Evolutionary conservation across 1,140 invertebrate genomes (phyloP).

Genomic region (Procambarus virginalis): DNA sequence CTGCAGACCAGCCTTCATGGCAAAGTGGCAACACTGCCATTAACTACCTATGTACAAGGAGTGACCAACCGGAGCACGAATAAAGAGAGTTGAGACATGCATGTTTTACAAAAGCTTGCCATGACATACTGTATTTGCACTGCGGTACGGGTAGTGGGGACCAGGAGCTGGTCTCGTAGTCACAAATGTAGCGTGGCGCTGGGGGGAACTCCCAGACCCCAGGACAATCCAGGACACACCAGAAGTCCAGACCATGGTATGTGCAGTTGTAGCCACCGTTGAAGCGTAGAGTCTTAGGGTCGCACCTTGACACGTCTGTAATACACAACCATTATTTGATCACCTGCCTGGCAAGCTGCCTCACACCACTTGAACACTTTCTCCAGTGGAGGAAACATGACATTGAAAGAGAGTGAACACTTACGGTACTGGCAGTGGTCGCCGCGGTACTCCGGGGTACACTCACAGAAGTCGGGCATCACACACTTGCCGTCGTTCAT

Average conservation of each 20-base stretch:
- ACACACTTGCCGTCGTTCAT: conserved; percentile 85
- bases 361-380: too few relatives aligned
- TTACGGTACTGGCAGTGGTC: conserved; percentile 86
- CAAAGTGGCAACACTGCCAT: too few relatives aligned
- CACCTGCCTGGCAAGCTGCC: too few relatives aligned
- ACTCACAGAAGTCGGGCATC: conserved; percentile 84
- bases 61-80: too few relatives aligned
- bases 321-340: background rate
- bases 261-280: conserved; percentile 85
- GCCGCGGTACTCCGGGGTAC: conserved; percentile 82
- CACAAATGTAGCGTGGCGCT: conserved; percentile 81
- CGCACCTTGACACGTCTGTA: conserved; percentile 78
- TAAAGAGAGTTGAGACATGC: too few relatives aligned
- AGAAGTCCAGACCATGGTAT: conserved; percentile 78
- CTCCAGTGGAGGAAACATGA: background rate
- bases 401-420: conserved; percentile 71
- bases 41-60: too few relatives aligned
- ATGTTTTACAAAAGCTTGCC: too few relatives aligned
- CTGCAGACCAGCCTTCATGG: too few relatives aligned
- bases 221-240: conserved; percentile 82
- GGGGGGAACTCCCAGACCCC: conserved; percentile 79
- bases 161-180: conserved; percentile 81
- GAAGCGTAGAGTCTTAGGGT: conserved; percentile 80
- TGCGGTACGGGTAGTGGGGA: conserved; percentile 82
- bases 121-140: conserved; percentile 81